Evolutionary conservation across 2,797 vertebrate genomes (phyloP).

Genomic region (Acipenser oxyrinchus): DNA sequence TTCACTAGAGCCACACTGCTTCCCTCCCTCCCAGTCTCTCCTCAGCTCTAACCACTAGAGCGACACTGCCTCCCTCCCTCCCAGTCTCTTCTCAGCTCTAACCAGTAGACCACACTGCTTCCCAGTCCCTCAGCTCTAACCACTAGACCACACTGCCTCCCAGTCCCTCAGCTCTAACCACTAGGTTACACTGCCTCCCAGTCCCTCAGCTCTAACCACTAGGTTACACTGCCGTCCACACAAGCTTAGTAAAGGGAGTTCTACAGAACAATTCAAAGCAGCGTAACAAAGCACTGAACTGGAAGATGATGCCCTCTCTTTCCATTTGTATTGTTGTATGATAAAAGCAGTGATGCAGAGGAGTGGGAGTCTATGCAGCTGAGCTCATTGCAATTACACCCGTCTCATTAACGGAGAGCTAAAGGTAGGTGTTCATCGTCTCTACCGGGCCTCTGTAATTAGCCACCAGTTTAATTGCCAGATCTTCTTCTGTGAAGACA

Average conservation of each 20-base stretch:
- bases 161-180: neutral
- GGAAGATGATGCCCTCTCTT: neutral
- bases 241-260: no score
- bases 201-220: no score
- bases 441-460: neutral
- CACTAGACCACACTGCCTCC: neutral
- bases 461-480: no score
- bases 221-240: neutral
- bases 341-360: neutral
- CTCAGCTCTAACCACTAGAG: no score
- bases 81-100: no score
- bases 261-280: no score
- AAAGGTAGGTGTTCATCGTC: neutral
- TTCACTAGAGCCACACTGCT: no score
- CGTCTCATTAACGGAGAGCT: neutral
- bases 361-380: neutral
- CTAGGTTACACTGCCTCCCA: neutral
- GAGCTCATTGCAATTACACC: neutral
- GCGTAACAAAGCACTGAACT: neutral
- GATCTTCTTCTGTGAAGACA: no score
- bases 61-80: no score
- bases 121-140: neutral
- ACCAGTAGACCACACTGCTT: no score
- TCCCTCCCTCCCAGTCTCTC: no score
- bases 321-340: neutral